Evolutionary conservation across 64 coral and sea anemone species (phyloP), one percentile per base, ranked within the genome.

Genomic region (Pocillopora damicornis): DNA sequence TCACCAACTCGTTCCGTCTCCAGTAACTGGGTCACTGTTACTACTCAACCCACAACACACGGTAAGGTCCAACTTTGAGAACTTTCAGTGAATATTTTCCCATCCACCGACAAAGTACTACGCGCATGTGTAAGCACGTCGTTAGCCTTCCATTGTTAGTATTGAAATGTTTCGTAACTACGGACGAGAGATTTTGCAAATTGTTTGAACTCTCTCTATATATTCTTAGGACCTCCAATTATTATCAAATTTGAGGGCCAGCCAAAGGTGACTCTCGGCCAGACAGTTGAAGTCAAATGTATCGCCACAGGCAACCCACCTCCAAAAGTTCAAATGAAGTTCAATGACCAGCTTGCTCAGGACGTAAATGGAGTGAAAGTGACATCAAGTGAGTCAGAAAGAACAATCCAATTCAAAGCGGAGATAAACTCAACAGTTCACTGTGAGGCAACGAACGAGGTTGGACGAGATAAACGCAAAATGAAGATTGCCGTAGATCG

Each of bases 381-480:
- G 74, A 78, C 36, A 22, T 35, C 59, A 17, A 10, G 16, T 20
- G 56, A 58, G 22, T 72, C 75, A 9, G 82, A 77, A 66, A 77
- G 35, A 15, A n/a, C 78, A 45, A 73, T 91, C 23, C 58, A 34
- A 58, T 91, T 91, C 74, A 85, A 73, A 74, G 82, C 68, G 56
- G 25, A 75, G 4, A 76, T 17, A 37, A 35, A 86, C 30, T 91
- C 90, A 0, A 63, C 78, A 73, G 35, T 91, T 13, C 57, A n/a
- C 15, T 91, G 90, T 79, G 58, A 87, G 60, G 90, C 90, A 18
- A 62, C 13, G 58, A 91, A 87, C 30, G 80, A 74, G 12, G 42
- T 87, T 71, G 90, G 90, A 38, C n/a, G 61, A 59, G 38, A 86
- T 42, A 78, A 80, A 72, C 63, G 60, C 15, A 80, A 68, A 60